phyloP scores from a whole-genome alignment of 2,113 vertebrate species.

The Talpa occidentalis region DNA sequence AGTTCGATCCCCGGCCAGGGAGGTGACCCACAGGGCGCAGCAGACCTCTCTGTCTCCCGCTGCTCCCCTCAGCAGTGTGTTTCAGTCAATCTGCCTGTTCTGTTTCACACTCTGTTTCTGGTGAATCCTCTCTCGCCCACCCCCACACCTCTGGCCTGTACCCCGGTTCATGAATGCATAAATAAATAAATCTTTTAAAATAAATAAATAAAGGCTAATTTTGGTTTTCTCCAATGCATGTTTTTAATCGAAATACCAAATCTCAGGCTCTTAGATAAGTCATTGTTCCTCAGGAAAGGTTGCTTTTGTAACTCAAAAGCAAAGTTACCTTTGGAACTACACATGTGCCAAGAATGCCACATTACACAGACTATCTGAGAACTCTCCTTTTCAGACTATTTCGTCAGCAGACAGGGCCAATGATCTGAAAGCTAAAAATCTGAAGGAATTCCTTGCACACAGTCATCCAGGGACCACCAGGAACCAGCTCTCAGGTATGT shows the following conservation, averaged over 20 bases:
- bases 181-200: too few species aligned
- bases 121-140: too few species aligned
- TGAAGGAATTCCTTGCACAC: neutral
- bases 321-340: neutral
- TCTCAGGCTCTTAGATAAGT: neutral
- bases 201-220: too few species aligned
- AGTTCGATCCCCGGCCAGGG: too few species aligned
- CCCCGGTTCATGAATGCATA: too few species aligned
- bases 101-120: too few species aligned
- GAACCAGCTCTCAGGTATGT: neutral
- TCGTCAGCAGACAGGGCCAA: neutral
- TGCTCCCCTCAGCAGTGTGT: too few species aligned
- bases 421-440: neutral
- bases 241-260: conserved; percentile 48
- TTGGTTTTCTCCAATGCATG: neutral
- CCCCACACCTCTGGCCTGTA: too few species aligned
- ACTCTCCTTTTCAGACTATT: neutral
- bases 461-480: neutral
- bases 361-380: neutral
- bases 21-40: too few species aligned
- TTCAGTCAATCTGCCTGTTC: too few species aligned
- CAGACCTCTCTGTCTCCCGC: too few species aligned
- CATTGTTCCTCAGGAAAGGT: neutral
- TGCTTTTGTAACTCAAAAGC: neutral
- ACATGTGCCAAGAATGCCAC: neutral